Percentiles rank a stretch among this genome's conserved stretches.
phyloP scores from a whole-genome alignment of 2,797 vertebrate genomes.

The Triplophysa bombifrons region DNA sequence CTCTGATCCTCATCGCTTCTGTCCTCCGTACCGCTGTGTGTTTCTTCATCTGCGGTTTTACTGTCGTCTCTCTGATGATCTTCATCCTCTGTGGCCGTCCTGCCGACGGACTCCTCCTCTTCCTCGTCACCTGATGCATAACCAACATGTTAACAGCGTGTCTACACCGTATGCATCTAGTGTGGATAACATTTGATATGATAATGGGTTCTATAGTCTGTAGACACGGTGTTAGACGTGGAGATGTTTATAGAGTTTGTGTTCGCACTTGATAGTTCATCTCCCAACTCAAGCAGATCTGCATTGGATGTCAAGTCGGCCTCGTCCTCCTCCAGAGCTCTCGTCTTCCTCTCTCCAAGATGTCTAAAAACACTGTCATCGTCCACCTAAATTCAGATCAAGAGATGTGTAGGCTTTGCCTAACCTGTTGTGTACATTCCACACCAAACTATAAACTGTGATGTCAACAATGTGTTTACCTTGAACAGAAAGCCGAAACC shows the following conservation, averaged over 20 bases:
- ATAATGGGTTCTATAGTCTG: too few species aligned
- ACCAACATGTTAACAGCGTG: background rate
- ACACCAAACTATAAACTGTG: too few species aligned
- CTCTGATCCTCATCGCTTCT: slow-evolving; percentile 51
- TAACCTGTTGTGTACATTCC: too few species aligned
- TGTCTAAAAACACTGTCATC: slow-evolving; percentile 91
- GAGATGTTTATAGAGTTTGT: background rate
- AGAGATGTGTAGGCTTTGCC: background rate
- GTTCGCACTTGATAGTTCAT: slow-evolving; percentile 85
- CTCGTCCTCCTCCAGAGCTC: slow-evolving; percentile 88
- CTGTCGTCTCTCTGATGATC: slow-evolving; percentile 63
- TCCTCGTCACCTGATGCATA: slow-evolving; percentile 70
- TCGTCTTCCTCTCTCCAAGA: slow-evolving; percentile 89
- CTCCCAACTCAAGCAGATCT: slow-evolving; percentile 84
- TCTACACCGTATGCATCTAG: too few species aligned
- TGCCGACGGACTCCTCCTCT: slow-evolving; percentile 36
- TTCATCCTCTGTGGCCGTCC: slow-evolving; percentile 3
- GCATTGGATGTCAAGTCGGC: slow-evolving; percentile 79
- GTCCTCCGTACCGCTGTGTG: slow-evolving; percentile 30
- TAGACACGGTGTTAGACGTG: background rate
- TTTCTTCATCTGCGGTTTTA: slow-evolving; percentile 43
- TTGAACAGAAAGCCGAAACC: slow-evolving; percentile 98
- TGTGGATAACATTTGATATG: too few species aligned
- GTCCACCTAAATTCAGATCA: slow-evolving; percentile 81
- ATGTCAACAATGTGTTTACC: slow-evolving; percentile 71